These are phyloP conservation scores for Cheirogaleus major DNA, from an alignment of 2,797 vertebrate species.

Conservation along the genomic window DNA sequence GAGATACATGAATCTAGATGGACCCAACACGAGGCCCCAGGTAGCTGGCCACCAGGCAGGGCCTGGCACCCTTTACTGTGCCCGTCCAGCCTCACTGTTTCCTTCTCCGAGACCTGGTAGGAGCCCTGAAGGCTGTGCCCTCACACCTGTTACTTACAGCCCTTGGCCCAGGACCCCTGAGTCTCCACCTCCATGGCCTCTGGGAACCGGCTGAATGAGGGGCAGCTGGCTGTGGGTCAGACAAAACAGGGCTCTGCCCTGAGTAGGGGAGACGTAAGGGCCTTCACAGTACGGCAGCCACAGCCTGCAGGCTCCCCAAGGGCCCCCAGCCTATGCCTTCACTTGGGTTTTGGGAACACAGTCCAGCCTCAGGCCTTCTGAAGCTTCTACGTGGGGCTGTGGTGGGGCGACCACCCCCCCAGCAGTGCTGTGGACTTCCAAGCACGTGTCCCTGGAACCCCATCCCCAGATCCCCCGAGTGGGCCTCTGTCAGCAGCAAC, in stretches of 20 bases:
- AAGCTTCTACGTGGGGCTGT: not conserved
- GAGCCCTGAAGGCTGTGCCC: not conserved
- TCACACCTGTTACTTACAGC: not conserved
- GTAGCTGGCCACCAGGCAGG: not conserved
- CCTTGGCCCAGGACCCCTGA: not conserved
- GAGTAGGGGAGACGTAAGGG: not conserved
- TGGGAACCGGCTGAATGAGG: not conserved
- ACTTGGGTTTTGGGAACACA: not conserved
- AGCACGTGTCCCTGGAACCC: not conserved
- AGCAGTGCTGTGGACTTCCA: not conserved
- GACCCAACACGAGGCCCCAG: not conserved
- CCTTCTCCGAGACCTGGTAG: not conserved
- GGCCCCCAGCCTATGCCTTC: not conserved
- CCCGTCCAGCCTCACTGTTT: accelerated
- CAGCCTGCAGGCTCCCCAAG: no score
- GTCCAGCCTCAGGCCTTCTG: not conserved
- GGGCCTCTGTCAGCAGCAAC: not conserved
- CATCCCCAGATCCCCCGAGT: not conserved
- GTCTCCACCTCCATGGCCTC: not conserved
- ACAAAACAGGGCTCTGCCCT: not conserved
- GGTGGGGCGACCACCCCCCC: not conserved
- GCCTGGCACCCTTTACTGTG: not conserved
- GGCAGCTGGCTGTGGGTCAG: not conserved
- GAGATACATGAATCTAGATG: not conserved
- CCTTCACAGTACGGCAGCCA: not conserved